Percentiles rank a stretch among this genome's conserved stretches.
These are phyloP conservation scores for Drosophila neonasuta DNA, from an alignment of 2,888 invertebrate genomes.

Conservation along the genomic window DNA sequence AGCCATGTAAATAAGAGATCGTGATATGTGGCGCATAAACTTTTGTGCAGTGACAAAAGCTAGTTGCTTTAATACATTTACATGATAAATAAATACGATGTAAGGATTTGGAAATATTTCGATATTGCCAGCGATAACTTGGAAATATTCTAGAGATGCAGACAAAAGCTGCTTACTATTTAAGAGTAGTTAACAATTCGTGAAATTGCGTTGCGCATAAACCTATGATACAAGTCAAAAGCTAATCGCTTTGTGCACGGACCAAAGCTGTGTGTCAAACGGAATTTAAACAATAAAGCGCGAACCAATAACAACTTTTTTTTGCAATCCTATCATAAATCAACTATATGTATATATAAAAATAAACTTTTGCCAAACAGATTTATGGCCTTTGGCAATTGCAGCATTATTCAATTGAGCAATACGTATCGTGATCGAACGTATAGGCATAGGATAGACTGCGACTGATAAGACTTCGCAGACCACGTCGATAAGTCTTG, in stretches of 20 bases:
- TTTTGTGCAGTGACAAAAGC: not conserved
- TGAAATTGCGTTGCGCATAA: not conserved
- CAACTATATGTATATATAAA: not conserved
- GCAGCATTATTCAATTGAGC: constrained; percentile 28
- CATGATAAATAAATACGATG: not conserved
- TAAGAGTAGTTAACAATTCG: not conserved
- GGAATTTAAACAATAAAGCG: not conserved
- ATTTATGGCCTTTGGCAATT: constrained; percentile 37
- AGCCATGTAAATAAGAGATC: not conserved
- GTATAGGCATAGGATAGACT: not conserved
- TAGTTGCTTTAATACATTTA: not conserved
- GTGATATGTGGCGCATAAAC: not conserved
- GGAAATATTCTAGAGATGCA: not conserved
- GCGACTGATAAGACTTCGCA: not conserved
- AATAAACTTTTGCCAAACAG: constrained; percentile 21
- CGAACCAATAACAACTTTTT: not conserved
- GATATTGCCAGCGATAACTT: not conserved
- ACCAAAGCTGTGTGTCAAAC: constrained; percentile 4
- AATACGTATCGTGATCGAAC: constrained; percentile 5
- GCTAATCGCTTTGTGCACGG: not conserved
- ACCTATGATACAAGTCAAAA: not conserved
- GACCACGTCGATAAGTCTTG: not conserved
- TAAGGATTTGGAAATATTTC: not conserved
- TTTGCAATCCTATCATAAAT: constrained; percentile 7
- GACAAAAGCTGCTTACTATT: not conserved